Base-by-base conservation (phyloP, 2,888 invertebrate genomes). In the Drosophila melanosoma region DNA sequence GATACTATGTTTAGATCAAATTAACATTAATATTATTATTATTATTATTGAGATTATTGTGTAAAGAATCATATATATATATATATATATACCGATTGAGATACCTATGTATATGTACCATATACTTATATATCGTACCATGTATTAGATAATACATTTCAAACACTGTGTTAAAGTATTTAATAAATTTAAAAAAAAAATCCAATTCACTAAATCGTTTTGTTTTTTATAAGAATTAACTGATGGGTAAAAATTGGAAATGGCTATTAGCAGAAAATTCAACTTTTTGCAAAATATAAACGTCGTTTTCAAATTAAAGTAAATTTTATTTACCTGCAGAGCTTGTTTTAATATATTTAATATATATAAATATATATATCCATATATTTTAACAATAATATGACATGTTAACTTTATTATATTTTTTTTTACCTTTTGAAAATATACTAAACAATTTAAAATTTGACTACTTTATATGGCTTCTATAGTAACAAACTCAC, bases 111-210 rank as follows among this genome's bases (percentile, higher is more conserved):
- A 80, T 83, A 74, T 81, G 78, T 85, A 75, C 64, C 67, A 79
- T 83, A 81, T 70, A 78, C 17, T n/a, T 36, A 80, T 54, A 80
- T 79, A 83, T 68, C 75, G 67, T 72, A 81, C 72, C 74, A 79
- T 84, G 65, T 81, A 77, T 74, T 85, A 89, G 79, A 79, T 79
- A 77, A 86, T 81, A 89, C 83, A 82, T 81, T 89, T 83, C 82
- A 81, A 87, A 84, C 89, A 89, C 89, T 89, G 89, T 89, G 89
- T 89, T 89, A 89, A 89, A 86, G 86, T 90, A 89, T 89, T 87
- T 87, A 87, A 87, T 87, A 87, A 87, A 82, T 79, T 79, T 82
- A 61, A 77, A 75, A 75, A 68, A 64, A 61, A 23, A 76, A 73
- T 63, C 32, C 53, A 79, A 69, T 35, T 72, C 79, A 75, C 58